Percentiles rank a stretch among this genome's conserved stretches.
Conservation (phyloP, 2,113 vertebrate genomes). For the Hippocampus comes region DNA sequence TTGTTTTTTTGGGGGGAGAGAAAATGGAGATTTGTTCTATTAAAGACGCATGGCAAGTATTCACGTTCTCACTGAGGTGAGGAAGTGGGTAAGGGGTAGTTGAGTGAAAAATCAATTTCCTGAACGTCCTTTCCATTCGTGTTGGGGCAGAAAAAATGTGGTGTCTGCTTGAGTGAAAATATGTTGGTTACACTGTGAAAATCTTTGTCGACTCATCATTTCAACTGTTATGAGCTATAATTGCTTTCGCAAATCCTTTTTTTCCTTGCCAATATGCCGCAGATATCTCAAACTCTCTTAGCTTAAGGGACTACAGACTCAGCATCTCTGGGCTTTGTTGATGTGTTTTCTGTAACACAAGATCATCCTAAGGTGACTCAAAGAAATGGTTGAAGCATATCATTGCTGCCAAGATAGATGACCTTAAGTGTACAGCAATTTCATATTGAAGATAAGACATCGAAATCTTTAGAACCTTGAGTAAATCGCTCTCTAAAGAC, state of each 20-base stretch:
- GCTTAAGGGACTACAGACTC: conserved; percentile 23
- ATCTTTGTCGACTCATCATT: conserved; percentile 60
- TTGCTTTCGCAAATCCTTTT: conserved; percentile 44
- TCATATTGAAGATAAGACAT: conserved; percentile 26
- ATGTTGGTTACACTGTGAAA: conserved; percentile 45
- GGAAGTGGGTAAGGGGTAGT: conserved; percentile 34
- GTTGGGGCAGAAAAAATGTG: conserved; percentile 48
- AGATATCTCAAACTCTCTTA: conserved; percentile 41
- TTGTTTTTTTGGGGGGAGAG: neutral
- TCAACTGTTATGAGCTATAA: conserved; percentile 38
- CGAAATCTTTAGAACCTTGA: conserved; percentile 18
- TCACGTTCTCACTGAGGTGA: conserved; percentile 24
- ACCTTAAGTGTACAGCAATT: conserved; percentile 20
- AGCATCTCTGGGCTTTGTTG: conserved; percentile 21
- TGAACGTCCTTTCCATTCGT: conserved; percentile 46
- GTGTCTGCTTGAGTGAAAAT: conserved; percentile 53
- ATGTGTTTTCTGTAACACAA: conserved; percentile 44
- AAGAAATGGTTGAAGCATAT: conserved; percentile 43
- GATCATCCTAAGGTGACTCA: conserved; percentile 26
- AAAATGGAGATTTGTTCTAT: conserved; percentile 19
- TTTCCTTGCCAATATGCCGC: conserved; percentile 28
- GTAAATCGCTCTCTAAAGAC: conserved; percentile 39
- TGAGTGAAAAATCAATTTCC: conserved; percentile 64
- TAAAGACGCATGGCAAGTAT: conserved; percentile 19
- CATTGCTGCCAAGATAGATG: conserved; percentile 7